Evolutionary conservation across 2,888 invertebrate species (phyloP).

Genomic region (Ischnus inquisitorius): DNA sequence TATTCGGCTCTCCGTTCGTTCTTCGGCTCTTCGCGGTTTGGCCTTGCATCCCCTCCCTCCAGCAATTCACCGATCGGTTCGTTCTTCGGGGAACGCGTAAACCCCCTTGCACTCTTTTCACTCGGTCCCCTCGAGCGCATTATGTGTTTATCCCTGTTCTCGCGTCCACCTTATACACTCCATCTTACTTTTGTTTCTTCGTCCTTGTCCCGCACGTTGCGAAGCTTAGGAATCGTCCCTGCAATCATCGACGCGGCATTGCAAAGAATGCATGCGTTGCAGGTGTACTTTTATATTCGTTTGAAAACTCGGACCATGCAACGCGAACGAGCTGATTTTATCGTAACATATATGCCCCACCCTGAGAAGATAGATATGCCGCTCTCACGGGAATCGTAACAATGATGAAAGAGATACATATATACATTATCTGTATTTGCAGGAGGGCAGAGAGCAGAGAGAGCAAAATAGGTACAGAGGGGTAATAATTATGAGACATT

Average conservation of each 20-base stretch:
- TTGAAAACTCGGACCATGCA: background rate
- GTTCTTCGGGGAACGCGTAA: slow-evolving; percentile 82
- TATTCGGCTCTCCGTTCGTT: slow-evolving; percentile 20
- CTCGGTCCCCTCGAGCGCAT: slow-evolving; percentile 77
- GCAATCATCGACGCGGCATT: slow-evolving; percentile 8
- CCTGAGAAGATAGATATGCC: slow-evolving; percentile 29
- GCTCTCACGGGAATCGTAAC: slow-evolving; percentile 37
- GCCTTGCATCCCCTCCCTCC: slow-evolving; percentile 56
- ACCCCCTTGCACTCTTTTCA: slow-evolving; percentile 71
- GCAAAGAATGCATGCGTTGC: slow-evolving; percentile 34
- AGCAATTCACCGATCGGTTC: slow-evolving; percentile 55
- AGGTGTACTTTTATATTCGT: slow-evolving; percentile 4
- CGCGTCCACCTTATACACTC: slow-evolving; percentile 67
- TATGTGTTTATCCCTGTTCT: slow-evolving; percentile 81
- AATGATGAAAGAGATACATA: slow-evolving; percentile 25
- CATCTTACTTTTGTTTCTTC: slow-evolving; percentile 13
- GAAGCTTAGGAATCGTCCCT: background rate
- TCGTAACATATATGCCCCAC: slow-evolving; percentile 45
- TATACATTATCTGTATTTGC: background rate
- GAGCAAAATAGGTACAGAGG: slow-evolving; percentile 78
- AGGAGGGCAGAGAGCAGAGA: slow-evolving; percentile 62
- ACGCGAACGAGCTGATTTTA: slow-evolving; percentile 3
- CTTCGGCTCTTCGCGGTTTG: slow-evolving; percentile 70
- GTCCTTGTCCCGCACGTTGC: slow-evolving; percentile 8
- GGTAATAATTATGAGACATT: slow-evolving; percentile 84